Base-by-base conservation (phyloP, 1,140 invertebrate genomes). In the Conus betulinus region DNA sequence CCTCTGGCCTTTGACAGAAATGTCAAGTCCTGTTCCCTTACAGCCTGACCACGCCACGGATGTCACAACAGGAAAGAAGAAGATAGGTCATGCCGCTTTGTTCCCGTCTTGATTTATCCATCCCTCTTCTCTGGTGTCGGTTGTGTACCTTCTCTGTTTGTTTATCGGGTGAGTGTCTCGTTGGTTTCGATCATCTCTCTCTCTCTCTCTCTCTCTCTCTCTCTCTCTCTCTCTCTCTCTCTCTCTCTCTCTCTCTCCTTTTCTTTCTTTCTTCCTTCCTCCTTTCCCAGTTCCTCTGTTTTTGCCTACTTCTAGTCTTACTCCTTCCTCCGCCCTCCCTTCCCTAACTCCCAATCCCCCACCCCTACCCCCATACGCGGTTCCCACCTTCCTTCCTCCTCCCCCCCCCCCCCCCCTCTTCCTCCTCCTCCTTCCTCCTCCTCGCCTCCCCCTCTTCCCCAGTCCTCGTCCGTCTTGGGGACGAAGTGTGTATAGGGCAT, bases 151-250 rank as follows among this genome's bases (percentile, higher is more conserved):
- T 71, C 13, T 71, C 67, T 71, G 17, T 71, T 20, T 71, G 17
- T 71, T 20, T 71, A 6, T 71, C 67, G 11, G 11, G 11, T 71
- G 6, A 5, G 11, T n/a, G 17, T 71, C 67, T 71, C 4, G 11
- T 20, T 63, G 11, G 10, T 13, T 63, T 20, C 60, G 11, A 13
- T 20, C 60, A 63, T 63, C 67, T 71, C 67, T 71, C 67, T 71
- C 67, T 71, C 67, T 20, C 67, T 71, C 67, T 71, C 67, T 71
- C 67, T 71, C 67, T 71, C 67, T 71, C 67, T 71, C 67, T 71
- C 67, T 71, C 67, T 71, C 67, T 71, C 67, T 15, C 67, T 71
- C 67, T 71, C 23, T 23, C 23, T 23, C 8, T 71, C 67, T 71
- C 15, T 20, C 67, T 20, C 67, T 23, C 3, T 71, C 8, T 71